Evolutionary conservation across 1,140 invertebrate genomes (phyloP).

Genomic region (Notospermus geniculatus): DNA sequence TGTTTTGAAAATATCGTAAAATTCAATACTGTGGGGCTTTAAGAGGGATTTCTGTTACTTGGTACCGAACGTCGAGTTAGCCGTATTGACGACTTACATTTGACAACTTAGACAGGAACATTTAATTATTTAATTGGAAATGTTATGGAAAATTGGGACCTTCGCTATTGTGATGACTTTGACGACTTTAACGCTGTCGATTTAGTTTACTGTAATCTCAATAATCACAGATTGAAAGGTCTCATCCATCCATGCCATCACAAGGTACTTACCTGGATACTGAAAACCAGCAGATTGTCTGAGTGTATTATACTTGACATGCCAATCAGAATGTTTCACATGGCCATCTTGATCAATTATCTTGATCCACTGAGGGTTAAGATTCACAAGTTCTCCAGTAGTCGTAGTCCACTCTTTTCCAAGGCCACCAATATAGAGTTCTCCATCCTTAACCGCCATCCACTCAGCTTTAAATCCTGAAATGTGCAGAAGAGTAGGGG

Average conservation of each 20-base stretch:
- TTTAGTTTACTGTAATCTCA: no score
- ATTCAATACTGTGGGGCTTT: no score
- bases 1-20: no score
- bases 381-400: slow-evolving; percentile 74
- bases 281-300: slow-evolving; percentile 64
- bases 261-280: slow-evolving; percentile 66
- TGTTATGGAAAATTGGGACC: no score
- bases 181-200: no score
- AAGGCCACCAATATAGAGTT: slow-evolving; percentile 89
- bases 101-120: no score
- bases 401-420: slow-evolving; percentile 98
- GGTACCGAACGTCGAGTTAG: no score
- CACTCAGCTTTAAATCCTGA: slow-evolving; percentile 93
- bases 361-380: slow-evolving; percentile 95
- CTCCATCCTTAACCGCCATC: slow-evolving; percentile 89
- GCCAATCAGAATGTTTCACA: slow-evolving; percentile 78
- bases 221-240: no score
- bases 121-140: no score
- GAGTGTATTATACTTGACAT: slow-evolving; percentile 65
- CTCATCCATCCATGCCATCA: neutral
- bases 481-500: slow-evolving; percentile 7
- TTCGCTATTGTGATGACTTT: no score
- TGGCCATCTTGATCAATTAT: slow-evolving; percentile 75
- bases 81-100: no score
- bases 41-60: no score